A percentile compares a stretch with the other conserved stretches of the same genome.
phyloP scores from a whole-genome alignment of 2,888 invertebrate species.

The Panzeria rudis region DNA sequence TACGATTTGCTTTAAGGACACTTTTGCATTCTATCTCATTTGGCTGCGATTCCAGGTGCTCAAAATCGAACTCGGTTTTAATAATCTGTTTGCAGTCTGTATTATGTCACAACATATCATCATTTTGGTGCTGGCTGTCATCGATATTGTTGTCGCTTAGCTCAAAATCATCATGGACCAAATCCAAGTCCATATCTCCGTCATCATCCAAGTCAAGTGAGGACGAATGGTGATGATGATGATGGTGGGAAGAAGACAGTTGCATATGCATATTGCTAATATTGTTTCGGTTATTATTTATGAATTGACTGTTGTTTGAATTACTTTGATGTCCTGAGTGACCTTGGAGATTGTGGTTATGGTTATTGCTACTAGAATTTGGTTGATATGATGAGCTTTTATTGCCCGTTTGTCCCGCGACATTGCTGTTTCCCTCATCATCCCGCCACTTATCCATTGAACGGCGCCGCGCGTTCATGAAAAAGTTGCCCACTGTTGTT shows the following conservation, averaged over 20 bases:
- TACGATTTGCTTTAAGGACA: constrained; percentile 58
- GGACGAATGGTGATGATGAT: constrained; percentile 66
- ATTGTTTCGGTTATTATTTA: constrained; percentile 56
- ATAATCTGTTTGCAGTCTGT: constrained; percentile 64
- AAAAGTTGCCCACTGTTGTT: constrained; percentile 99
- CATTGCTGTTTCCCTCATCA: constrained; percentile 86
- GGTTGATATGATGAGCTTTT: constrained; percentile 53
- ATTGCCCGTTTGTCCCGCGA: constrained; percentile 5
- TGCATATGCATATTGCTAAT: constrained; percentile 56
- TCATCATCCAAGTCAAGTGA: constrained; percentile 81
- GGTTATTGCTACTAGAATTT: constrained; percentile 35
- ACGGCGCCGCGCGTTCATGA: constrained; percentile 99
- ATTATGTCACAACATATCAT: constrained; percentile 81
- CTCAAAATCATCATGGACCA: constrained; percentile 82
- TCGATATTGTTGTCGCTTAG: constrained; percentile 75
- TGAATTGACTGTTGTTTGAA: constrained; percentile 54
- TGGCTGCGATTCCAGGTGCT: constrained; percentile 30
- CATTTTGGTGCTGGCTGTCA: constrained; percentile 69
- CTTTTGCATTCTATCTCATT: constrained; percentile 52
- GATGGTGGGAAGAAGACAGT: constrained; percentile 59
- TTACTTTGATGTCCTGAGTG: constrained; percentile 37
- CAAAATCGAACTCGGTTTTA: constrained; percentile 60
- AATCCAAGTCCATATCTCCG: constrained; percentile 81
- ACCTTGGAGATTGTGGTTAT: constrained; percentile 47
- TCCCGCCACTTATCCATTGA: constrained; percentile 99